phyloP scores from a whole-genome alignment of 2,797 vertebrate species.

The Emydoidea blandingii region DNA sequence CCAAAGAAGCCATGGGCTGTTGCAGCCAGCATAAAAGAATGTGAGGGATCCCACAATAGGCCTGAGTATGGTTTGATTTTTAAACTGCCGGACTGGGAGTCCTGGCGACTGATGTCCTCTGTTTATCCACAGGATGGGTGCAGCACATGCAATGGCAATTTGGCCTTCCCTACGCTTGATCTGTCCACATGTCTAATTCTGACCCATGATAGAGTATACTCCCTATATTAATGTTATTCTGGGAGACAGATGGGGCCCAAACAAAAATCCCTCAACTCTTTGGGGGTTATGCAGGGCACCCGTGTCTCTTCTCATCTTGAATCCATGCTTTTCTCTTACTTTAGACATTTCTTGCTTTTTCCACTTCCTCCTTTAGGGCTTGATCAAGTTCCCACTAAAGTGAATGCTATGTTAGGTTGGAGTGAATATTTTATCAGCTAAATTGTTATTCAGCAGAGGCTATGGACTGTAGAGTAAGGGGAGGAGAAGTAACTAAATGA shows the following conservation, averaged over 20 bases:
- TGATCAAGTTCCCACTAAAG: background rate
- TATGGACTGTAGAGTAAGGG: background rate
- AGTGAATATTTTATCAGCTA: background rate
- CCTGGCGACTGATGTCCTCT: background rate
- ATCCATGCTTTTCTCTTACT: background rate
- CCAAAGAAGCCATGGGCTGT: accelerated
- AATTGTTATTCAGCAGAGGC: background rate
- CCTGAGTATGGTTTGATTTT: background rate
- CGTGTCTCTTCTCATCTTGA: no score
- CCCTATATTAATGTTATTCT: background rate
- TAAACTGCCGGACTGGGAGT: background rate
- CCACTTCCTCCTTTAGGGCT: background rate
- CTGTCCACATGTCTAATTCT: background rate
- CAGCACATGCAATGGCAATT: background rate
- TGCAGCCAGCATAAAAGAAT: background rate
- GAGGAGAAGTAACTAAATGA: background rate
- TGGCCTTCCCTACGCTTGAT: background rate
- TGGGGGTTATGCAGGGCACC: background rate
- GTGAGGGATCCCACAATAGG: background rate
- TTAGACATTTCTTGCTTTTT: background rate
- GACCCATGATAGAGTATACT: background rate
- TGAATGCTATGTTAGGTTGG: background rate
- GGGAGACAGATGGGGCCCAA: no score
- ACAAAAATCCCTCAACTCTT: no score
- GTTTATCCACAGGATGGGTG: no score